These are phyloP conservation scores for Eumeta japonica DNA, from an alignment of 1,140 invertebrate species.

Conservation along the genomic window DNA sequence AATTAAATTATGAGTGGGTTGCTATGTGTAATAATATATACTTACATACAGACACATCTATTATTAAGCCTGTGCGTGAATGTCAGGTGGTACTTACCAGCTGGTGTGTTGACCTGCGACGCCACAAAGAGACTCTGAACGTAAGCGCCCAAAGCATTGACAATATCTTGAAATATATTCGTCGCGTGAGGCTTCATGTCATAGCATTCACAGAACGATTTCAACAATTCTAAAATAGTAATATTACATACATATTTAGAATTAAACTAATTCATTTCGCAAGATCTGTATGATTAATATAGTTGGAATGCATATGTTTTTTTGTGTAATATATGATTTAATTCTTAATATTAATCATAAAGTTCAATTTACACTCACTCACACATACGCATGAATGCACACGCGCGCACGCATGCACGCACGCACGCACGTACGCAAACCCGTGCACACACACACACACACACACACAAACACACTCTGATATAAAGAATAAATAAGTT, in stretches of 20 bases:
- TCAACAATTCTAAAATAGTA: slow-evolving; percentile 66
- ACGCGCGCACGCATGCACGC: no score
- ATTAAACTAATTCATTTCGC: no score
- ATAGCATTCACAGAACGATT: slow-evolving; percentile 91
- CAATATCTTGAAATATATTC: slow-evolving; percentile 92
- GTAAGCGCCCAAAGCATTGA: slow-evolving; percentile 91
- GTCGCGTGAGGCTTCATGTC: slow-evolving; percentile 91
- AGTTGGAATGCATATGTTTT: no score
- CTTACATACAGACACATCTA: slow-evolving; percentile 1
- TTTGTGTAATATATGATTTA: no score
- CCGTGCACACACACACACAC: no score
- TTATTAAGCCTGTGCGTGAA: slow-evolving; percentile 8
- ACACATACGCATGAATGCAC: no score
- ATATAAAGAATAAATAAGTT: no score
- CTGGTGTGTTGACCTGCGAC: slow-evolving; percentile 42
- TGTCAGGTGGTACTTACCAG: slow-evolving; percentile 24
- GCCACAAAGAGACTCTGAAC: slow-evolving; percentile 90
- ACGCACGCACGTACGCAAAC: no score
- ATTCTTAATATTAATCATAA: no score
- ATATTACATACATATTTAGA: not conserved
- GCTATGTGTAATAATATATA: not conserved
- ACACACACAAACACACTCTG: no score
- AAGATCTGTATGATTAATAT: no score
- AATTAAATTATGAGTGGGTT: slow-evolving; percentile 51
- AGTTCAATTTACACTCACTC: no score